Conservation (phyloP, 2,797 vertebrate species). For the Crocidura indochinensis region DNA sequence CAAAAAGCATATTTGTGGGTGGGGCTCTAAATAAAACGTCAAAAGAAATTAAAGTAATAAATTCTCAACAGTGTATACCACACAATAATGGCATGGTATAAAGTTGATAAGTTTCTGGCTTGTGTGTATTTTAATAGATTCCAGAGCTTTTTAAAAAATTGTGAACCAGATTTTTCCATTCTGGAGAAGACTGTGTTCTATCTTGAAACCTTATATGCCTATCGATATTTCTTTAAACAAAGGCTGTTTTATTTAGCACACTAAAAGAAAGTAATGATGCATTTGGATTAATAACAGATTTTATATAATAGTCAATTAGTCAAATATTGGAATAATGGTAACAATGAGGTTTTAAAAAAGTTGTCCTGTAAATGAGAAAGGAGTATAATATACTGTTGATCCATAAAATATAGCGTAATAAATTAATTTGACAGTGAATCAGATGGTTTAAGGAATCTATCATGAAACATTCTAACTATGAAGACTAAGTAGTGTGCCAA, state of each 20-base stretch:
- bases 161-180: neutral
- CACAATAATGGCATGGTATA: neutral
- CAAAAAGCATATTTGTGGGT: no score
- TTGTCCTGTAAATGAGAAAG: neutral
- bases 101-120: neutral
- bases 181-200: no score
- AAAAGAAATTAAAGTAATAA: neutral
- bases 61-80: neutral
- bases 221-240: no score
- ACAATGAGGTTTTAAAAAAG: neutral
- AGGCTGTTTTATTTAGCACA: no score
- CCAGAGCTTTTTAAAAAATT: neutral
- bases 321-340: neutral
- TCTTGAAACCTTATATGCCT: neutral
- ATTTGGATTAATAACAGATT: neutral
- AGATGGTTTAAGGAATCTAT: neutral
- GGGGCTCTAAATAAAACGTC: neutral
- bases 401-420: neutral
- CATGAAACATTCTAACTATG: neutral
- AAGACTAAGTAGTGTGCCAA: neutral
- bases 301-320: neutral
- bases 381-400: neutral
- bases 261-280: neutral
- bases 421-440: neutral
- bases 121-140: neutral